phyloP scores from a whole-genome alignment of 2,888 invertebrate species.

The Asteroscopus sphinx region DNA sequence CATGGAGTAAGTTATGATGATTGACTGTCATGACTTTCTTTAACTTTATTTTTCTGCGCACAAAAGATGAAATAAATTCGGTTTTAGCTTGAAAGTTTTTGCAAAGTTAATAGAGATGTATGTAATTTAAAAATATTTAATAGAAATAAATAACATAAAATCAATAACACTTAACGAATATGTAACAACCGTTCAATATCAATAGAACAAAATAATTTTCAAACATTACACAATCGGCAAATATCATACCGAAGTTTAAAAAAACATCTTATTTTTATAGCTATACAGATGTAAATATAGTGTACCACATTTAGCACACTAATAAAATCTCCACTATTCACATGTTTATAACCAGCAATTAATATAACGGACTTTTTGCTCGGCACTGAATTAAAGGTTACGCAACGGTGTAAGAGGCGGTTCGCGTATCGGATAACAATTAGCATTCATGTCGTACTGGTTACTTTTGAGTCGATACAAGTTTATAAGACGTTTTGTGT shows the following conservation, averaged over 20 bases:
- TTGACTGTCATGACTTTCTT: slow-evolving; percentile 1
- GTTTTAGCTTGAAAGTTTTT: background rate
- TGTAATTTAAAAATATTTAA: too few species aligned
- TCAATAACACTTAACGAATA: too few species aligned
- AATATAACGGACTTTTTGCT: slow-evolving; percentile 31
- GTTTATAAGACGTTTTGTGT: slow-evolving; percentile 14
- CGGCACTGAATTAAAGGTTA: slow-evolving; percentile 26
- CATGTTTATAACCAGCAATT: slow-evolving; percentile 28
- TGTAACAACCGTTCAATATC: too few species aligned
- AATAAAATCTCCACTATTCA: slow-evolving; percentile 36
- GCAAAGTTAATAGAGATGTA: too few species aligned
- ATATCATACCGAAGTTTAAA: background rate
- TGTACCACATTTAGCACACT: slow-evolving; percentile 28
- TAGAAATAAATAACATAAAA: too few species aligned
- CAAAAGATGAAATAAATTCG: background rate
- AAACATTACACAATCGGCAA: slow-evolving; percentile 3
- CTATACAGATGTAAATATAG: slow-evolving; percentile 11
- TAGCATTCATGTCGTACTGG: slow-evolving; percentile 58
- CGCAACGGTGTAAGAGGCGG: slow-evolving; percentile 52
- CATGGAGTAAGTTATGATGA: slow-evolving; percentile 4
- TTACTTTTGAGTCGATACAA: slow-evolving; percentile 33
- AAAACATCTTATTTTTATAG: slow-evolving; percentile 9
- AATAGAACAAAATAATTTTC: background rate
- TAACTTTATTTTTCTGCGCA: background rate
- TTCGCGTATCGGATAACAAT: slow-evolving; percentile 53